Evolutionary conservation across 1,140 invertebrate species (phyloP).

Genomic region (Drosophila micromelanica): DNA sequence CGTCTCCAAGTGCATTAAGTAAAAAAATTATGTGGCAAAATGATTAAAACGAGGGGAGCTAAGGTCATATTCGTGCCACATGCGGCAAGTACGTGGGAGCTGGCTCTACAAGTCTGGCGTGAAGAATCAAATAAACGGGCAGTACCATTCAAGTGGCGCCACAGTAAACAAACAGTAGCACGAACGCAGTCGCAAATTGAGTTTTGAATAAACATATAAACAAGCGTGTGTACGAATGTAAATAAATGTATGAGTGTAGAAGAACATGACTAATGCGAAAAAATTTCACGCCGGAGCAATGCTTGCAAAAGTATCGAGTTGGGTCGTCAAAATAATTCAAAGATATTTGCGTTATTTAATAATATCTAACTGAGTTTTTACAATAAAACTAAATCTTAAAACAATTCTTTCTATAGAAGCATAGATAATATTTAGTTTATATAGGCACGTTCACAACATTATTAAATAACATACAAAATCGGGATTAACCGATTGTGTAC

Average conservation of each 20-base stretch:
- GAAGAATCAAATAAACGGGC: constrained; percentile 3
- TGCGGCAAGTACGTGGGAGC: constrained; percentile 18
- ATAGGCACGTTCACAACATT: too few species aligned
- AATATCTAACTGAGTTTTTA: not conserved
- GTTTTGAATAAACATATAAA: constrained; percentile 28
- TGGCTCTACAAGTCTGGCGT: not conserved
- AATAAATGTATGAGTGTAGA: not conserved
- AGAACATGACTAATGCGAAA: constrained; percentile 17
- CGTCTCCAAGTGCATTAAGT: not conserved
- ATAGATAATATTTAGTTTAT: too few species aligned
- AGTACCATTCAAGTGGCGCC: constrained; percentile 22
- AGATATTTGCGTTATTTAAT: not conserved
- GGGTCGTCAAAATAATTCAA: not conserved
- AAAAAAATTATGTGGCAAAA: constrained; percentile 24
- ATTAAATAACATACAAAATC: too few species aligned
- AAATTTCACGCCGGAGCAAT: constrained; percentile 7
- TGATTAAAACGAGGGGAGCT: constrained; percentile 22
- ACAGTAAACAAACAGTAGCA: constrained; percentile 40
- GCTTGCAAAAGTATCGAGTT: constrained; percentile 30
- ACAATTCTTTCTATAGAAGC: too few species aligned
- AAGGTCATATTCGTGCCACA: constrained; percentile 33
- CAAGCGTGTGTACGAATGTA: not conserved
- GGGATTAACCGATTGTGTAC: too few species aligned
- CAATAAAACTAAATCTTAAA: not conserved
- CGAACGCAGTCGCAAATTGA: constrained; percentile 27